A percentile compares a stretch with the other conserved stretches of the same genome.
Conservation (phyloP, 2,113 vertebrate genomes). For the Isichthys henryi region DNA sequence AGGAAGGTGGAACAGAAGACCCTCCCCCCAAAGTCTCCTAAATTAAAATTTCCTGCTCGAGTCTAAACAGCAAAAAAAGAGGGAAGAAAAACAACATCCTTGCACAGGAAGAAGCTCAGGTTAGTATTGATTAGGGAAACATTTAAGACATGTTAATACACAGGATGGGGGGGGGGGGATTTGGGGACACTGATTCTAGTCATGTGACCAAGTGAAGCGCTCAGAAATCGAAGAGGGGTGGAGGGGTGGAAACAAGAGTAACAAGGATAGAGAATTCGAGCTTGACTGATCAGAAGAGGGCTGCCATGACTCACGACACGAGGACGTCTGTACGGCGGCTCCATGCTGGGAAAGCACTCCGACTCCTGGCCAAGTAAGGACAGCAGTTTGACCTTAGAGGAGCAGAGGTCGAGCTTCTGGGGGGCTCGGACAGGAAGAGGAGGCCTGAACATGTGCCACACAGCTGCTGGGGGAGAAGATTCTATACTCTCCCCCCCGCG, state of each 20-base stretch:
- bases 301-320: not conserved
- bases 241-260: not conserved
- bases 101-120: not conserved
- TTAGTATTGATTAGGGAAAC: not conserved
- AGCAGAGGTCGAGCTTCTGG: not conserved
- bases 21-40: not conserved
- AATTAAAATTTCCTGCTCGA: not conserved
- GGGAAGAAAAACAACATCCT: not conserved
- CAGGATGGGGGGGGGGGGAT: not conserved
- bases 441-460: slow-evolving; percentile 7
- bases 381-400: slow-evolving; percentile 30
- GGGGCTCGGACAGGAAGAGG: slow-evolving; percentile 25
- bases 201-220: not conserved
- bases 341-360: not conserved
- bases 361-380: not conserved
- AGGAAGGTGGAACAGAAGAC: not conserved
- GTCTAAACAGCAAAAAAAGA: not conserved
- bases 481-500: not conserved
- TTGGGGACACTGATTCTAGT: not conserved
- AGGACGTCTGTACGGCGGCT: not conserved
- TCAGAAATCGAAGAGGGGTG: not conserved
- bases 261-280: not conserved
- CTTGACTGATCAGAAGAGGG: not conserved
- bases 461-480: slow-evolving; percentile 40
- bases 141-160: not conserved